A percentile compares a stretch with the other conserved stretches of the same genome.
These are phyloP conservation scores for Hemiprocne comata DNA, from an alignment of 2,113 vertebrate genomes.

Conservation along the genomic window DNA sequence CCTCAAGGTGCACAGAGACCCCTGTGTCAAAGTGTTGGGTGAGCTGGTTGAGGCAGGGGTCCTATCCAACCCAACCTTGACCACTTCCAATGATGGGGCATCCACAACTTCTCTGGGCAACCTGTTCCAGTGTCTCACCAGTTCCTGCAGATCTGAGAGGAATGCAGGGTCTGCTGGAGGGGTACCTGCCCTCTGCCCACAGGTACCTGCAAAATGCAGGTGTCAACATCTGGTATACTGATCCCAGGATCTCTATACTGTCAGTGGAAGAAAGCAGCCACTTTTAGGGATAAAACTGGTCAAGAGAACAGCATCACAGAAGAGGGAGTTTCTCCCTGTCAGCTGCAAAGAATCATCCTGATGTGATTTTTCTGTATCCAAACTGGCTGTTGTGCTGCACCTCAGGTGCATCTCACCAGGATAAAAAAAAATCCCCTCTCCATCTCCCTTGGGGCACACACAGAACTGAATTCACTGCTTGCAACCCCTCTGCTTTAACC, in stretches of 20 bases:
- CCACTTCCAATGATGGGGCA: background rate
- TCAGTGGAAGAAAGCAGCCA: background rate
- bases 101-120: background rate
- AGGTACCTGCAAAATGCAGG: background rate
- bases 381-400: background rate
- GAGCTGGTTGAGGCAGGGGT: background rate
- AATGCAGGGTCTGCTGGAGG: background rate
- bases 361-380: background rate
- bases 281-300: background rate
- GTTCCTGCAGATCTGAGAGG: background rate
- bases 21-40: fast-evolving
- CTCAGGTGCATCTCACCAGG: background rate
- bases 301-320: background rate
- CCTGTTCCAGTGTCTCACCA: background rate
- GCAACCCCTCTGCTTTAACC: background rate
- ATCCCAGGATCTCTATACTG: background rate
- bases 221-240: background rate
- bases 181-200: background rate
- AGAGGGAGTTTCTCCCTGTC: background rate
- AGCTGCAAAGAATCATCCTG: background rate
- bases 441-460: background rate
- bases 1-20: fast-evolving
- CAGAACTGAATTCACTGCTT: background rate
- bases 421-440: background rate
- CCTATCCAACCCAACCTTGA: background rate